phyloP scores from a whole-genome alignment of 2,888 invertebrate species.

The Himalopsyche tibetana region DNA sequence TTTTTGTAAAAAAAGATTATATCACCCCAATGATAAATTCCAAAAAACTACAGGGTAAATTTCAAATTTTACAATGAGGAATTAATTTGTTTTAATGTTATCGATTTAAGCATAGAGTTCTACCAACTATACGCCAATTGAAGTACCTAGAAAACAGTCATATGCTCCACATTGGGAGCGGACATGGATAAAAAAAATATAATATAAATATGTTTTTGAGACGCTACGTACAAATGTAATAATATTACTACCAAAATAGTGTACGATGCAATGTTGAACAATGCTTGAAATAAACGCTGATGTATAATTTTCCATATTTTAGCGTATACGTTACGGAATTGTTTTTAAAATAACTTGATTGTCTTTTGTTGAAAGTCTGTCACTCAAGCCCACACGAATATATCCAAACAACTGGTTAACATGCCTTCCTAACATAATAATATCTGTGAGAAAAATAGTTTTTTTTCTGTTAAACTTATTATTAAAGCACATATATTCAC shows the following conservation, averaged over 20 bases:
- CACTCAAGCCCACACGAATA: conserved; percentile 16
- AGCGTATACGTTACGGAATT: not conserved
- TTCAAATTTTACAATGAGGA: too few species aligned
- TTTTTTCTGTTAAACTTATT: not conserved
- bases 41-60: too few species aligned
- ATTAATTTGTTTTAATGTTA: too few species aligned
- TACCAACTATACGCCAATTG: too few species aligned
- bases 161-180: too few species aligned
- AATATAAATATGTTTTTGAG: too few species aligned
- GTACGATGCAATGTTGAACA: not conserved
- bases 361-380: conserved; percentile 22
- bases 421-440: not conserved
- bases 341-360: not conserved
- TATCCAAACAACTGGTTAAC: not conserved
- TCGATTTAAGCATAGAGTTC: too few species aligned
- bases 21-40: too few species aligned
- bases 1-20: too few species aligned
- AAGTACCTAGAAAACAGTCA: too few species aligned
- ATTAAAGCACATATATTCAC: not conserved
- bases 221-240: not conserved
- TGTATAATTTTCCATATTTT: conserved; percentile 29
- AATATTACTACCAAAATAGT: not conserved
- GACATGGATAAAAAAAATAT: too few species aligned
- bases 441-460: conserved; percentile 21
- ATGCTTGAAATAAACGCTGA: not conserved